Evolutionary conservation across 2,797 vertebrate genomes (phyloP), one percentile per base, ranked within the genome.

Genomic region (Chrosomus eos): DNA sequence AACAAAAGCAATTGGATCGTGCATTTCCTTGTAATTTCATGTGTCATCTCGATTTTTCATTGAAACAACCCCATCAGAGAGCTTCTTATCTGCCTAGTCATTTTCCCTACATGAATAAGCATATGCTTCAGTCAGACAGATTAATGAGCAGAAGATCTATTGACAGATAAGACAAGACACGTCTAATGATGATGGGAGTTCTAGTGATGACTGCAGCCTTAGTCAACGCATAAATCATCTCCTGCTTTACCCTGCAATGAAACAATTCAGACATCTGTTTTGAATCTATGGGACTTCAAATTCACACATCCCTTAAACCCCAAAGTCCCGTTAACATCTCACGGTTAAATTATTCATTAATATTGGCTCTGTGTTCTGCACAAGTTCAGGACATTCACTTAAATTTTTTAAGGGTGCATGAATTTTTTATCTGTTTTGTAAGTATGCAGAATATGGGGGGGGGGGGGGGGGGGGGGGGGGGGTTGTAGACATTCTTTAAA

Each of bases 361-460:
- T 83, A 84, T 86, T 89, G 91, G 90, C 90, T 91, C 81, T 91
- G 91, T 88, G 91, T 90, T 43, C 85, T 86, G 75, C 83, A 80
- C 92, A 93, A 90, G 93, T 94, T 94, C 92, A 94, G 93, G 93
- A 94, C 93, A 93, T 94, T 88, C 91, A 85, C 92, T 93, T 95
- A 75, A 93, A 95, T 95, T 91, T 95, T 95, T 95, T 87, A 95
- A 93, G 91, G 87, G 88, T 87, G 62, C 89, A 94, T 95, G 87
- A 93, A 96, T 94, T 66, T 94, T 95, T 95, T 85, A 95, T 94
- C 80, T 89, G 87, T 90, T 92, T 90, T 91, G 88, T 90, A 90
- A 85, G 86, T 93, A 93, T 93, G 92, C 92, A 92, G 90, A 90
- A 92, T 92, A 91, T 87, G 90, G 90, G 90, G 92, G 31, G 1